These are phyloP conservation scores for Actinia tenebrosa DNA, from an alignment of 64 coral and sea anemone genomes.

Conservation along the genomic window DNA sequence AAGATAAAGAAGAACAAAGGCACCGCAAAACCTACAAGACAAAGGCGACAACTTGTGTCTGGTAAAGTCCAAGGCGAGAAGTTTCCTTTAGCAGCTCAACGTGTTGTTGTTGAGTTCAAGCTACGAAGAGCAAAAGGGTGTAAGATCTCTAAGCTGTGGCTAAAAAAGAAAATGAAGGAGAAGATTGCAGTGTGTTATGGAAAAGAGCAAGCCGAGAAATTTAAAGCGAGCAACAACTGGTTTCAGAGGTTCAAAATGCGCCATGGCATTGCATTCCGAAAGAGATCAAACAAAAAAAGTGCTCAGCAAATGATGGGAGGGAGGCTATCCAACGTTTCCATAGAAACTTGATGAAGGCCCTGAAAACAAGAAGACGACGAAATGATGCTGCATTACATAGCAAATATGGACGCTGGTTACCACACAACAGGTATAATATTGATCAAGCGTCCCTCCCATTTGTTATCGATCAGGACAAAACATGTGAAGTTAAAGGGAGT, in stretches of 20 bases:
- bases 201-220: slow-evolving; percentile 35
- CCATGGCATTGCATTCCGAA: slow-evolving; percentile 38
- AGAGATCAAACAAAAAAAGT: slow-evolving; percentile 44
- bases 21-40: too few species aligned
- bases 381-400: neutral
- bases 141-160: slow-evolving; percentile 61
- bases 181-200: slow-evolving; percentile 44
- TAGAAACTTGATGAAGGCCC: slow-evolving; percentile 39
- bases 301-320: slow-evolving; percentile 44
- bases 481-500: slow-evolving; percentile 7
- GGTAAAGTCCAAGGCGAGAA: neutral
- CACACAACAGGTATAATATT: slow-evolving; percentile 1
- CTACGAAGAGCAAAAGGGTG: slow-evolving; percentile 44
- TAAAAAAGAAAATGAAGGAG: slow-evolving; percentile 54
- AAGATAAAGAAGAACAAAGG: too few species aligned
- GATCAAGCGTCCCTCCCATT: slow-evolving; percentile 37
- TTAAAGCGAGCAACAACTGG: slow-evolving; percentile 53
- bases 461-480: slow-evolving; percentile 35
- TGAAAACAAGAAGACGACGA: slow-evolving; percentile 48
- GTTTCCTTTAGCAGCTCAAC: slow-evolving; percentile 36
- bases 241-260: slow-evolving; percentile 52
- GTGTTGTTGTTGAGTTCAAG: slow-evolving; percentile 52
- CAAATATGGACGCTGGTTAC: slow-evolving; percentile 27
- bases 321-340: slow-evolving; percentile 54
- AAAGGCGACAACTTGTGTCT: too few species aligned